Conservation (phyloP, 2,888 invertebrate species). For the Camponotus fellah region DNA sequence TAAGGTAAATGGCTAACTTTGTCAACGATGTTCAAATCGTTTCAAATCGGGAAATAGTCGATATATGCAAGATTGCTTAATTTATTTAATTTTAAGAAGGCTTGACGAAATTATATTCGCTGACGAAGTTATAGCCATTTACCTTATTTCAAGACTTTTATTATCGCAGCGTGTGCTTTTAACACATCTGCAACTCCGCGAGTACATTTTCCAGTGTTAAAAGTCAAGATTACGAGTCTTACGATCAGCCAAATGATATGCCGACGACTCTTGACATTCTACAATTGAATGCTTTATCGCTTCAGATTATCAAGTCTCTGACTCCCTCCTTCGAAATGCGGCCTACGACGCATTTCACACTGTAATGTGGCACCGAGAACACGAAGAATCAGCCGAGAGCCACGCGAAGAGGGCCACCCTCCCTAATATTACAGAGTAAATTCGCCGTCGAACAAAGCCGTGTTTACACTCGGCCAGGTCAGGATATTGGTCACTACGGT, state of each 20-base stretch:
- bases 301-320: constrained; percentile 26
- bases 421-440: constrained; percentile 78
- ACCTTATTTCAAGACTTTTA: background rate
- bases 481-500: constrained; percentile 82
- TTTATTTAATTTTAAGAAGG: too few relatives aligned
- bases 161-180: background rate
- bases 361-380: constrained; percentile 65
- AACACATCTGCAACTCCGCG: background rate
- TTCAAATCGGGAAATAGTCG: too few relatives aligned
- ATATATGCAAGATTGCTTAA: too few relatives aligned
- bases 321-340: constrained; percentile 20
- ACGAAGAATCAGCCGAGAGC: constrained; percentile 62
- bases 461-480: constrained; percentile 81
- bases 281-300: constrained; percentile 49
- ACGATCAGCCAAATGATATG: background rate
- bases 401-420: constrained; percentile 67
- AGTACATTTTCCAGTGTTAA: background rate
- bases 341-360: constrained; percentile 49
- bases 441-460: constrained; percentile 76
- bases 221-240: background rate
- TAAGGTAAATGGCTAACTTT: too few relatives aligned
- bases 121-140: too few relatives aligned
- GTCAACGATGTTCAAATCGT: too few relatives aligned
- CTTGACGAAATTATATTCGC: too few relatives aligned
- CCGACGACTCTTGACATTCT: background rate